Percentiles rank a stretch among this genome's conserved stretches.
Evolutionary conservation across 2,797 vertebrate genomes (phyloP).

Genomic region (Myiothlypis coronata): DNA sequence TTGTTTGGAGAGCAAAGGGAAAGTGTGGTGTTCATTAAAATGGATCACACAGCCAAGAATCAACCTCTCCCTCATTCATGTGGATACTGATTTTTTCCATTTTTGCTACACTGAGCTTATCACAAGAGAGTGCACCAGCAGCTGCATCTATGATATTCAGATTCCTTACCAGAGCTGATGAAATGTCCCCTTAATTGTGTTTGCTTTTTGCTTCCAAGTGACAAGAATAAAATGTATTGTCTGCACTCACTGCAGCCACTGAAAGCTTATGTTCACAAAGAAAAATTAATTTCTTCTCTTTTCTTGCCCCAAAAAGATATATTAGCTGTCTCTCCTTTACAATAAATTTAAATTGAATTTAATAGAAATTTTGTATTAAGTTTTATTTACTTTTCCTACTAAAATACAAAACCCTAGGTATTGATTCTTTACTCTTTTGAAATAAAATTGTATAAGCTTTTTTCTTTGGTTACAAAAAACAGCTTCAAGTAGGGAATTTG

Average conservation of each 20-base stretch:
- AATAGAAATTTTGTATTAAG: background rate
- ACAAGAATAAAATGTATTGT: background rate
- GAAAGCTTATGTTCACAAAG: background rate
- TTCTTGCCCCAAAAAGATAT: background rate
- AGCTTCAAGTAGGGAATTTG: background rate
- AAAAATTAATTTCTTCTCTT: background rate
- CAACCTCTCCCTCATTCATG: background rate
- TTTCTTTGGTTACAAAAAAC: background rate
- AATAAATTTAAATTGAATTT: background rate
- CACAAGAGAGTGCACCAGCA: background rate
- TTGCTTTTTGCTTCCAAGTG: background rate
- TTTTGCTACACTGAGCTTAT: slow-evolving; percentile 38
- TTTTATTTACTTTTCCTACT: background rate
- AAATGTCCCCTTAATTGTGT: slow-evolving; percentile 29
- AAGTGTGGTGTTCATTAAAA: slow-evolving; percentile 6
- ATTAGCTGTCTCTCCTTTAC: background rate
- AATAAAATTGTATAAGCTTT: background rate
- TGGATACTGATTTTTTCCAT: background rate
- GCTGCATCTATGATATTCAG: background rate
- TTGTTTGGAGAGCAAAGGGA: slow-evolving; percentile 1
- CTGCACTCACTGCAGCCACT: background rate
- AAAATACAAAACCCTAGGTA: background rate
- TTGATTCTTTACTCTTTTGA: background rate
- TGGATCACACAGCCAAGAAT: background rate
- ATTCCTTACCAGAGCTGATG: slow-evolving; percentile 20